A percentile compares a stretch with the other conserved stretches of the same genome.
These are phyloP conservation scores for Choloepus hoffmanni DNA, from an alignment of 2,113 vertebrate species.

Conservation along the genomic window DNA sequence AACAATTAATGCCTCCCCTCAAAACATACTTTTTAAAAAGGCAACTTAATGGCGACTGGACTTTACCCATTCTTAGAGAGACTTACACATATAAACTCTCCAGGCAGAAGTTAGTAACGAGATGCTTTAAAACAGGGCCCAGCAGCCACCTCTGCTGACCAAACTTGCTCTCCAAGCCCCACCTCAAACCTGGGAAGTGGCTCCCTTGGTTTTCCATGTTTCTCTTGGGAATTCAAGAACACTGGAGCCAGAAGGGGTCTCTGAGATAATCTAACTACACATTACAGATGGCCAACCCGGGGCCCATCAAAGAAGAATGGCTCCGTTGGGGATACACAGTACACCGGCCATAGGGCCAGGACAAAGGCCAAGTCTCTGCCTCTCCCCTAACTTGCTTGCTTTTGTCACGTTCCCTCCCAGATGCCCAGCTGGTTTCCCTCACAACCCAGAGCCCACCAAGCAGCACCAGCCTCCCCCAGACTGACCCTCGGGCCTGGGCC, in stretches of 20 bases:
- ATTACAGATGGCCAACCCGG: conserved; percentile 54
- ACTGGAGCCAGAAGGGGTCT: not conserved
- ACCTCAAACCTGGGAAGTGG: not conserved
- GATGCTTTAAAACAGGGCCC: not conserved
- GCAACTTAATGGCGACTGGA: not conserved
- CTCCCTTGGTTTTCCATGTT: not conserved
- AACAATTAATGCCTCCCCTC: too few relatives aligned
- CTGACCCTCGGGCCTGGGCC: not conserved
- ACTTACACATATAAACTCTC: not conserved
- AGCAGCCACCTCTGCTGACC: not conserved
- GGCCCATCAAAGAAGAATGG: conserved; percentile 52
- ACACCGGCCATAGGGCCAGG: not conserved
- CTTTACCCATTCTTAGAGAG: not conserved
- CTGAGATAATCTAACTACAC: not conserved
- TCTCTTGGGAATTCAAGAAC: not conserved
- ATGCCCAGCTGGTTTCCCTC: not conserved
- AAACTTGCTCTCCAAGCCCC: not conserved
- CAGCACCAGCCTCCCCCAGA: not conserved
- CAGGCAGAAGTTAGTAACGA: not conserved
- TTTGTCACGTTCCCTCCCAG: not conserved
- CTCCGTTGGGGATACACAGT: conserved; percentile 53
- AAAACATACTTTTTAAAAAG: not conserved
- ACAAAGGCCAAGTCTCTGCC: not conserved
- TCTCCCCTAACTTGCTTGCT: not conserved
- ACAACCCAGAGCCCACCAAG: not conserved